A percentile compares a stretch with the other conserved stretches of the same genome.
Evolutionary conservation across 2,797 vertebrate genomes (phyloP).

Genomic region (Chromis chromis): DNA sequence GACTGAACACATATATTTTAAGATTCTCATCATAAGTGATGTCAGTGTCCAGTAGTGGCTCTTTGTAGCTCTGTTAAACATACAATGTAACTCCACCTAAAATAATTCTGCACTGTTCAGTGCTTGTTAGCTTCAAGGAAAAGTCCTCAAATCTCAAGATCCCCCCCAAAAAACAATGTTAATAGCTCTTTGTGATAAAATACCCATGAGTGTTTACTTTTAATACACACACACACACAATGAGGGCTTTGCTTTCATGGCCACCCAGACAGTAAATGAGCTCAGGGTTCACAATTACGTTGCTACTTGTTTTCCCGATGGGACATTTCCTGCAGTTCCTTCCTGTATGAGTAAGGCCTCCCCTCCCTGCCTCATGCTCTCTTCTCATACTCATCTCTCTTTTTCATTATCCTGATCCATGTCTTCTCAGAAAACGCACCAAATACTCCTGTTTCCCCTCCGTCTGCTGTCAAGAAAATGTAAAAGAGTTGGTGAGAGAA

Average conservation of each 20-base stretch:
- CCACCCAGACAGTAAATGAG: conserved; percentile 82
- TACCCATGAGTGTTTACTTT: conserved; percentile 15
- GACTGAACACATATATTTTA: neutral
- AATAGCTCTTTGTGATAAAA: neutral
- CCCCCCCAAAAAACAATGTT: neutral
- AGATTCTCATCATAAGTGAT: neutral
- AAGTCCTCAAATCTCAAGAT: neutral
- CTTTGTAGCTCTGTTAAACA: neutral
- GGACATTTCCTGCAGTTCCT: conserved; percentile 83
- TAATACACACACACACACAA: conserved; percentile 34
- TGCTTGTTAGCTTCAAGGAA: neutral
- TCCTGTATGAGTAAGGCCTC: conserved; percentile 73
- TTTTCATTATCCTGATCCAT: conserved; percentile 20
- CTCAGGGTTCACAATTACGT: conserved; percentile 74
- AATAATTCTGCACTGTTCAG: neutral
- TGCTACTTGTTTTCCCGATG: conserved; percentile 76
- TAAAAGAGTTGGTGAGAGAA: neutral
- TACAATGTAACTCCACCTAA: too few species aligned
- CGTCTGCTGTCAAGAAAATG: conserved; percentile 24
- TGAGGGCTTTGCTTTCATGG: conserved; percentile 59
- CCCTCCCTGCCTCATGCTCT: conserved; percentile 23
- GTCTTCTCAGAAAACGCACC: neutral
- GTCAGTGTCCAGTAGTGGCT: neutral
- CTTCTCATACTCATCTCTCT: conserved; percentile 26
- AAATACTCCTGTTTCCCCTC: conserved; percentile 2